These are phyloP conservation scores for Melanotaenia boesemani DNA, from an alignment of 2,797 vertebrate species.

Conservation along the genomic window DNA sequence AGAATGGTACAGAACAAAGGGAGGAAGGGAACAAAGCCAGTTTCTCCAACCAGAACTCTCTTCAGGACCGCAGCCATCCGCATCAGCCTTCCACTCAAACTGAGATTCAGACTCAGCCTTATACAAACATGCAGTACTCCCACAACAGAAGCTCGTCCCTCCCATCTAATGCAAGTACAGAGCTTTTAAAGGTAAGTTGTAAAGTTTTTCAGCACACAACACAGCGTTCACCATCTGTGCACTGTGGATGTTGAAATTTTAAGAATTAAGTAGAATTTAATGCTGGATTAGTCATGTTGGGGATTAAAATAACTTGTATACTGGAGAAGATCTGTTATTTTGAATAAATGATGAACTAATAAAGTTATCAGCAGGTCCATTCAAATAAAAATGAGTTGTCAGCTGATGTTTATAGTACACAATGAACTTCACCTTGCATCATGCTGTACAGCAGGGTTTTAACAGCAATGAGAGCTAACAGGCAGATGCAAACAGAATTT, in stretches of 20 bases:
- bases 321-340: not conserved
- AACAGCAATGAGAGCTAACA: not conserved
- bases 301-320: not conserved
- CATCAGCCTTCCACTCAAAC: constrained; percentile 23
- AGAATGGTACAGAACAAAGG: constrained; percentile 44
- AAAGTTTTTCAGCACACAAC: not conserved
- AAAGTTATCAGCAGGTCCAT: too few species aligned
- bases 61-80: constrained; percentile 28
- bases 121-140: constrained; percentile 26
- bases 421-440: too few species aligned
- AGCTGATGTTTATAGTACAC: too few species aligned
- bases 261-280: not conserved
- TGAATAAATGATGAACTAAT: too few species aligned
- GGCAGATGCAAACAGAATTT: not conserved
- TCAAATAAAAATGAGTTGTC: too few species aligned
- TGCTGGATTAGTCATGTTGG: not conserved
- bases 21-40: constrained; percentile 28
- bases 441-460: too few species aligned
- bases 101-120: constrained; percentile 19
- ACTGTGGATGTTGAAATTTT: not conserved
- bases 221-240: not conserved
- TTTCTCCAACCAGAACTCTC: constrained; percentile 17
- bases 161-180: constrained; percentile 16
- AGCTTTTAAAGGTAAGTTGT: constrained; percentile 48
- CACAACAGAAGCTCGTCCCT: constrained; percentile 10